phyloP scores from a whole-genome alignment of 2,797 vertebrate species.

The Chanos chanos region DNA sequence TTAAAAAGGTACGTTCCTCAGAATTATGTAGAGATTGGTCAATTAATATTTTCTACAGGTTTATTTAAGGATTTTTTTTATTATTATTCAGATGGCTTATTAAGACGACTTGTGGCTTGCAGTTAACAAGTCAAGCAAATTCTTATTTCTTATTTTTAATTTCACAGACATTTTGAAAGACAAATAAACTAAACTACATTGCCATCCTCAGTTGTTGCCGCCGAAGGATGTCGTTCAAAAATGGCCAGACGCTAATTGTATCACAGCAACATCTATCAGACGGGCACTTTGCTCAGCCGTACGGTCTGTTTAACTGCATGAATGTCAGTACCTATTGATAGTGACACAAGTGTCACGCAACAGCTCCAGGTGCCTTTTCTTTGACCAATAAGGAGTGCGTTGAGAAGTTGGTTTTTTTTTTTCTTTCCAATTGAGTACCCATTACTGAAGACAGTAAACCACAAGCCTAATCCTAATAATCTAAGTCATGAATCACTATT shows the following conservation, averaged over 20 bases:
- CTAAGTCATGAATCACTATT: slow-evolving; percentile 19
- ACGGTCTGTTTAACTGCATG: slow-evolving; percentile 26
- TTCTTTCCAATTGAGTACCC: slow-evolving; percentile 30
- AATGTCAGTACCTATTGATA: slow-evolving; percentile 31
- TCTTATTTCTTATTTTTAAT: no score
- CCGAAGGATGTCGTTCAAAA: background rate
- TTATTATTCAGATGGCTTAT: no score
- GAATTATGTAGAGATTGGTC: background rate
- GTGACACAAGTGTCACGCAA: slow-evolving; percentile 31
- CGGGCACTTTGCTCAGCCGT: slow-evolving; percentile 21
- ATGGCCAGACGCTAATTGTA: background rate
- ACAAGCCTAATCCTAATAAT: slow-evolving; percentile 17
- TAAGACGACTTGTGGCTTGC: no score
- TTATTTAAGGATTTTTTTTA: no score
- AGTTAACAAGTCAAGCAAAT: no score
- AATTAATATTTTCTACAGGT: background rate
- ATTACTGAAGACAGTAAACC: slow-evolving; percentile 30
- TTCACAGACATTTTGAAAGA: no score
- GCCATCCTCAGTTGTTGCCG: no score
- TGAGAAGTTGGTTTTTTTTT: slow-evolving; percentile 26
- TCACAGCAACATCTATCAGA: slow-evolving; percentile 16
- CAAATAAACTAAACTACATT: no score
- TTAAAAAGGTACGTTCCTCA: background rate
- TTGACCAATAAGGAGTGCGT: slow-evolving; percentile 29
- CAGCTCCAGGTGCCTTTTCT: slow-evolving; percentile 29